Evolutionary conservation across 1,140 invertebrate genomes (phyloP).

Genomic region (Steinernema feltiae): DNA sequence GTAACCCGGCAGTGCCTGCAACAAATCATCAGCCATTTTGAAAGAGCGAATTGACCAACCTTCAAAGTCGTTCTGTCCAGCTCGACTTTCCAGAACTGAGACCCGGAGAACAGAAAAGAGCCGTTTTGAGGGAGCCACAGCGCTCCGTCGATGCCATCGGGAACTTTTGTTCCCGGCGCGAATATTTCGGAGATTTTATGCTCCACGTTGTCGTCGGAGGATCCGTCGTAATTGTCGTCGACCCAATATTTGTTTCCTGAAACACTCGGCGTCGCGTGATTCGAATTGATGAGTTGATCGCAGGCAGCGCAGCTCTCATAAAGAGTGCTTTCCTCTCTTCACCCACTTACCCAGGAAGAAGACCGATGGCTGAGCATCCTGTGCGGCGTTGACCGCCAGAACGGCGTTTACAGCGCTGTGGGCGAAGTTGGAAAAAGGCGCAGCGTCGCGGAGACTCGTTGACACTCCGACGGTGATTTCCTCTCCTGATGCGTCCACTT

Average conservation of each 20-base stretch:
- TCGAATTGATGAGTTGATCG: too few relatives aligned
- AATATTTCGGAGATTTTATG: not conserved
- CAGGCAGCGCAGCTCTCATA: too few relatives aligned
- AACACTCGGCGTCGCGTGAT: too few relatives aligned
- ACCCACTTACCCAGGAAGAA: not conserved
- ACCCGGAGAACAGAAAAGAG: not conserved
- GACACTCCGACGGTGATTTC: not conserved
- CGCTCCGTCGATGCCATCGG: not conserved
- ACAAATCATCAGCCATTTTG: not conserved
- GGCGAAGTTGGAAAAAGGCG: not conserved
- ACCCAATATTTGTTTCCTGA: constrained; percentile 36
- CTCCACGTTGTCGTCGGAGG: not conserved
- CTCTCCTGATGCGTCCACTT: not conserved
- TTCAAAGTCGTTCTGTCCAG: not conserved
- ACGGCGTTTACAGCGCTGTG: not conserved
- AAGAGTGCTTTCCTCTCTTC: not conserved
- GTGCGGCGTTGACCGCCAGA: not conserved
- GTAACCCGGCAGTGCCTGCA: not conserved
- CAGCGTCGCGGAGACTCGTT: not conserved
- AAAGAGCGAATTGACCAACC: not conserved
- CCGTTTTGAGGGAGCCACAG: not conserved
- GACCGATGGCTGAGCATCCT: not conserved
- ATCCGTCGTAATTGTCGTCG: constrained; percentile 24
- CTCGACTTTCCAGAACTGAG: not conserved
- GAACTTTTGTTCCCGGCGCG: not conserved